A percentile compares a stretch with the other conserved stretches of the same genome.
Evolutionary conservation across 2,113 vertebrate genomes (phyloP).

Genomic region (Murina feae): DNA sequence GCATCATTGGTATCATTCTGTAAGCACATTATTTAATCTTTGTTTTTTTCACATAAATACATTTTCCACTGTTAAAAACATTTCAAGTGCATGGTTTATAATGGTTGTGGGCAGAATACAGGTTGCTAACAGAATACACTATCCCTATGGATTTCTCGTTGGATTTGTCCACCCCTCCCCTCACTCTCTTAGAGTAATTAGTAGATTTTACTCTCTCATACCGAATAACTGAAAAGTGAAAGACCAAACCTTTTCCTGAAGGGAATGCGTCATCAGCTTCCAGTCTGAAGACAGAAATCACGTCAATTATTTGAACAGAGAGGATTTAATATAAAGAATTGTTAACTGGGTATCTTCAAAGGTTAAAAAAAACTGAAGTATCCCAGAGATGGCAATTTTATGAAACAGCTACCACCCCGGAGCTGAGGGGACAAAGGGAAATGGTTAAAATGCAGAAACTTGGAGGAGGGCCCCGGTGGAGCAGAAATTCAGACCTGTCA

Average conservation of each 20-base stretch:
- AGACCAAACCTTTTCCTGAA: not conserved
- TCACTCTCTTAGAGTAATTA: not conserved
- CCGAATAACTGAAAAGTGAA: not conserved
- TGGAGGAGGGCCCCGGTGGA: not conserved
- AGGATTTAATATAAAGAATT: not conserved
- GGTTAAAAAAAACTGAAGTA: not conserved
- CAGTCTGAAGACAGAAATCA: not conserved
- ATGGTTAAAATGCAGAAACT: not conserved
- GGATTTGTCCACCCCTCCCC: not conserved
- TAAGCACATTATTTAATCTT: not conserved
- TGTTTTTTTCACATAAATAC: slow-evolving; percentile 1
- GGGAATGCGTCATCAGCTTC: not conserved
- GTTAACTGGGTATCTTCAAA: not conserved
- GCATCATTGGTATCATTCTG: not conserved
- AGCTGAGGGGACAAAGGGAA: not conserved
- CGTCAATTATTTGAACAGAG: not conserved
- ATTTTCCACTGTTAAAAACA: not conserved
- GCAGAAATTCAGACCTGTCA: not conserved
- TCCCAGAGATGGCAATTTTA: not conserved
- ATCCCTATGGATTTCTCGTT: not conserved
- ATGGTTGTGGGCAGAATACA: not conserved
- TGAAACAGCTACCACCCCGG: not conserved
- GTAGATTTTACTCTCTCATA: not conserved
- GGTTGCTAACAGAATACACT: not conserved
- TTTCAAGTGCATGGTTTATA: not conserved